Base-by-base conservation (phyloP, 30 jellyfish, hydroid and myxozoan species). In the Aurelia coerulea region DNA sequence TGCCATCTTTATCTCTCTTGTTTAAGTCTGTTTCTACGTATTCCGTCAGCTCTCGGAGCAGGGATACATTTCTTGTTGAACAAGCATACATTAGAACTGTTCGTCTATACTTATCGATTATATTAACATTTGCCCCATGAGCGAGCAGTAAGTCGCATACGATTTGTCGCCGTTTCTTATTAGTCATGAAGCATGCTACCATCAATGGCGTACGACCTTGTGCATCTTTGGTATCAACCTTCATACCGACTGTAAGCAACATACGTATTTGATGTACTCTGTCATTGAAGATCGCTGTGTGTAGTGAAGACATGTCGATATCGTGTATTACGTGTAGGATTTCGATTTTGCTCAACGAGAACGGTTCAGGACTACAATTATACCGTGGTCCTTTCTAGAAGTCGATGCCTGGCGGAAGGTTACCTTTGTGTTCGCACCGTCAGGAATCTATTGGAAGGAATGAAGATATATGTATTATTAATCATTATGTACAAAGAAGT, bases 171-270 rank as follows among this genome's bases (percentile, higher is more conserved):
- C 86, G 82, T 46, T 62, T 83, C 23, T 7, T 29, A 75, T 83
- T 83, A 11, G 66, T 34, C 92, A 83, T 83, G 73, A 83, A 83
- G 68, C 92, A 83, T 14, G 92, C 92, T 9, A 72, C 62, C 92
- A 83, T 83, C 31, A 83, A 19, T 72, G 92, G 92, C 62, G 92
- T 83, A 8, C 92, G 86, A 11, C 92, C 92, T 0, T 34, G 60
- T 59, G 73, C 86, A 42, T 83, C 91, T 42, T 64, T 58, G n/a
- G 69, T 42, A 32, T 83, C 62, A 34, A 83, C 92, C 39, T 73
- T 73, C 69, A 83, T 83, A n/a, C 92, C 92, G 16, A 83, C 92
- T 2, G 79, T 29, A 51, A 83, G 92, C 73, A 83, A 73, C 19
- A 73, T 64, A 33, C 62, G 65, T 9, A 83, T 62, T 42, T 83